Evolutionary conservation across 2,797 vertebrate genomes (phyloP).

Genomic region (Phoeniculus purpureus): DNA sequence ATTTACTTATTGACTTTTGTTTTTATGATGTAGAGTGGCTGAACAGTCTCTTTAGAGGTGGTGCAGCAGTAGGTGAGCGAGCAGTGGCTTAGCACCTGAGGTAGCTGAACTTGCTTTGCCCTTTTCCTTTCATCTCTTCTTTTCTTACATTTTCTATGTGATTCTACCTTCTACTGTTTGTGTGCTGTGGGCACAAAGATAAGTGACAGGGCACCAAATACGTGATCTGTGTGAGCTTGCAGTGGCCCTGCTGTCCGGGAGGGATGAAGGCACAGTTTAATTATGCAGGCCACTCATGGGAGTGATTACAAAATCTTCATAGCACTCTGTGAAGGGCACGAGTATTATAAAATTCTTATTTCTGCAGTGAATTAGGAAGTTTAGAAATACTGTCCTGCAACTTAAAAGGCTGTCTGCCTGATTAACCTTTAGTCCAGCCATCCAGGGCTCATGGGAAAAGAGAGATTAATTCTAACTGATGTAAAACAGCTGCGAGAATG

Average conservation of each 20-base stretch:
- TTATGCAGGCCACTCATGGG: not conserved
- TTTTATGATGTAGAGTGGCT: not conserved
- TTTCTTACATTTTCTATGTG: not conserved
- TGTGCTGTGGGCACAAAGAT: not conserved
- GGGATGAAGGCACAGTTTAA: not conserved
- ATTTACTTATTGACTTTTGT: conserved; percentile 14
- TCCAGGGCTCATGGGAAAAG: not conserved
- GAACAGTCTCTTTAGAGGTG: not conserved
- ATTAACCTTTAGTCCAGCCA: conserved; percentile 30
- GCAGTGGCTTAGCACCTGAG: not conserved
- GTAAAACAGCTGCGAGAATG: conserved; percentile 28
- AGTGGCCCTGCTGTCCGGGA: not conserved
- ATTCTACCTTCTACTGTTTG: not conserved
- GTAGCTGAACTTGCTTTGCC: not conserved
- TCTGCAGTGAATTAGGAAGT: conserved; percentile 15
- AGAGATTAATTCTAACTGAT: conserved; percentile 31
- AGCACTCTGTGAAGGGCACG: not conserved
- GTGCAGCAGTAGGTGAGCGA: not conserved
- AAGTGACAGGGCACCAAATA: not conserved
- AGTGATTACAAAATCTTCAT: conserved; percentile 44
- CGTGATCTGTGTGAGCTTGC: not conserved
- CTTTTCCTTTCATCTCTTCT: not conserved
- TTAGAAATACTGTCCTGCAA: conserved; percentile 25
- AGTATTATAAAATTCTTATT: conserved; percentile 49
- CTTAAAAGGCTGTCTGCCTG: conserved; percentile 15